Evolutionary conservation across 2,888 invertebrate genomes (phyloP), one percentile per base, ranked within the genome.

Genomic region (Catocala sponsa): DNA sequence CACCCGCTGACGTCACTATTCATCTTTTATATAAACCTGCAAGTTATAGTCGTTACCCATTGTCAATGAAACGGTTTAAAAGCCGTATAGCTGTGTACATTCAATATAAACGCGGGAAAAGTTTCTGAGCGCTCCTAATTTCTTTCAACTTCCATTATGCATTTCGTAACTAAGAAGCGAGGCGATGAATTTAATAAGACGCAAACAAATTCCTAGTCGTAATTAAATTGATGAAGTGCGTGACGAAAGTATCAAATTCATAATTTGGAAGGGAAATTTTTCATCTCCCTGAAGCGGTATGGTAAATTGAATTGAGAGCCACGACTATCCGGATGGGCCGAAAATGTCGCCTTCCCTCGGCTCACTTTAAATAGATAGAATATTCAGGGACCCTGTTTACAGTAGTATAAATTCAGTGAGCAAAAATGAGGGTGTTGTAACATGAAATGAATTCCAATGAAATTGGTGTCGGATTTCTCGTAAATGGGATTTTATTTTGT

Each of bases 211-310:
- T 84, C 79, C 72, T 72, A 35, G 65, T 71, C 74, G 81, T 88
- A 90, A 91, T 92, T 87, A 88, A 91, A 88, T 90, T 89, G 87
- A 90, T 86, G 84, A 82, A 86, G 85, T 83, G 84, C 88, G 89
- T 89, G 91, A 89, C 88, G 84, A 79, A 82, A 83, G 86, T 90
- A 87, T 89, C 87, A 87, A 85, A 87, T 85, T 91, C 84, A 86
- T 89, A 89, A 92, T 90, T 90, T 88, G 79, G 84, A 86, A 90
- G 87, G 86, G 89, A 90, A 88, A 90, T 88, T 91, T 92, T 92
- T 91, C 89, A 87, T 88, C 84, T 76, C 83, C 88, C 88, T 72
- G 81, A 70, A 88, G 87, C 87, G 88, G 79, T 84, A 78, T 75
- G 74, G 76, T 70, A 91, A 92, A 93, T 92, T 92, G 88, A 91